Evolutionary conservation across 30 jellyfish, hydroid and myxozoan species (phyloP), one percentile per base, ranked within the genome.

Genomic region (Aurelia aurita complex sp. Pacific): DNA sequence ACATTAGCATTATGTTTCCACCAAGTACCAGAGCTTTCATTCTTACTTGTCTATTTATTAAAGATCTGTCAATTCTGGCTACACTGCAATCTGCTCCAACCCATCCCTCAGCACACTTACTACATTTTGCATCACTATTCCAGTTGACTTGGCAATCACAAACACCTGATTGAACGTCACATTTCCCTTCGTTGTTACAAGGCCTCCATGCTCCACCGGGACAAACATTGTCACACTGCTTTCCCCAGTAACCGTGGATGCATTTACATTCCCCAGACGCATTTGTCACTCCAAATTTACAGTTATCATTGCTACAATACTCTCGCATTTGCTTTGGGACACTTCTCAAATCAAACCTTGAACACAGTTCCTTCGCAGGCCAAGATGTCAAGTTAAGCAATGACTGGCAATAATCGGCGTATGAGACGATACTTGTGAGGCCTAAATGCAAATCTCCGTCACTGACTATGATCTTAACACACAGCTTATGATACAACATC

Each of bases 201-300:
- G 88, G 88, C 46, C 33, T 65, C 80, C 60, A 74, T 3, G 83
- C 94, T 50, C 94, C 94, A 33, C 94, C 94, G 23, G 94, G 94
- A 35, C 94, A 85, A n/a, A 85, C 83, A 29, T n/a, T 23, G 69
- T 68, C 82, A 52, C 94, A 85, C 1, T 29, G 13, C 62, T 66
- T 32, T 13, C 94, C 94, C 94, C 94, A 85, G 66, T 73, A 85
- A 1, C 94, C 94, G 9, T 74, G 66, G 0, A 76, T 42, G 63
- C 94, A 85, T 8, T 8, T 16, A 73, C 94, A 85, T 14, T 13
- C 34, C 61, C 65, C 80, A 5, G 52, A 17, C 43, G 69, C 11
- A 13, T 2, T 23, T 15, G 16, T 10, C 8, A 42, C 3, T 5
- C 94, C 94, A 55, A 52, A 74, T 12, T 62, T 23, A 52, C 94